Evolutionary conservation across 1,140 invertebrate species (phyloP), one percentile per base, ranked within the genome.

Genomic region (Brachionus rubens): DNA sequence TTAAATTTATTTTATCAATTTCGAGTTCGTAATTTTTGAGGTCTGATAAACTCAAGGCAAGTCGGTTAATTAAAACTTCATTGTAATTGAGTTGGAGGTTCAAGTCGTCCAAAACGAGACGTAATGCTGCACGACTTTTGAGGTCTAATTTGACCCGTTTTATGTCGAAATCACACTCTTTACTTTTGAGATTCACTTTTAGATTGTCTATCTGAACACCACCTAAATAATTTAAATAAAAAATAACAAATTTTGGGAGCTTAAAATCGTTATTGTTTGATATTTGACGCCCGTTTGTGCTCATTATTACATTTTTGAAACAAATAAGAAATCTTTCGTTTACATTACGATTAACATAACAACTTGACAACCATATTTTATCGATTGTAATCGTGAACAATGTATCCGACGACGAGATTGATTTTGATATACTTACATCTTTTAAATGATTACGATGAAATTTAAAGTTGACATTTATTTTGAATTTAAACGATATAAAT

Each of bases 331-430:
- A 65, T 6, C 59, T 36, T 24, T 41, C 33, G 21, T 24, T 43
- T 7, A 65, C 59, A 65, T 65, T 65, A 14, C 59, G 40, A 65
- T 65, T 65, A 43, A 65, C 19, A 65, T 14, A 65, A 41, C 59
- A 65, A 65, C 59, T 65, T 24, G 59, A 43, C 24, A 65, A 24
- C 59, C 59, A 65, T 40, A 65, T 65, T 65, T 65, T 65, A 43
- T 24, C 59, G 10, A 65, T 43, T 3, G 19, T 65, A 3, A 65
- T n/a, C n/a, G n/a, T n/a, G n/a, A n/a, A n/a, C n/a, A n/a, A n/a
- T n/a, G n/a, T n/a, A n/a, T n/a, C n/a, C n/a, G n/a, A n/a, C n/a
- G n/a, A n/a, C n/a, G n/a, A n/a, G n/a, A n/a, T n/a, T n/a, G n/a
- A n/a, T n/a, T n/a, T n/a, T n/a, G 19, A 24, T 26, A 65, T 65